Evolutionary conservation across 2,888 invertebrate genomes (phyloP).

Genomic region (Punctoribates punctum): DNA sequence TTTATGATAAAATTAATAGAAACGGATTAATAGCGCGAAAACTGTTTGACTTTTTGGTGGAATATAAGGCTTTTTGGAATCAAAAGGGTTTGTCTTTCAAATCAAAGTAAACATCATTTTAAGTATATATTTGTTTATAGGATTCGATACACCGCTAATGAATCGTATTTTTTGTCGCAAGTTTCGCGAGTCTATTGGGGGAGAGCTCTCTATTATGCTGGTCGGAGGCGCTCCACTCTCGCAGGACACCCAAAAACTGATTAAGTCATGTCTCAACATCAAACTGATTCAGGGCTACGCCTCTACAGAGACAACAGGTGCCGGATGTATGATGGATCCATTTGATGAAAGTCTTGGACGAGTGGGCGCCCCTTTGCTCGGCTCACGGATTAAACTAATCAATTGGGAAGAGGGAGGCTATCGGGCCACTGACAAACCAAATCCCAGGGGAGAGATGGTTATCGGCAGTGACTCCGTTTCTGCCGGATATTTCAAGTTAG

Average conservation of each 20-base stretch:
- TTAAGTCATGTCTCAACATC: constrained; percentile 83
- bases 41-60: constrained; percentile 88
- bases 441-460: constrained; percentile 78
- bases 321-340: constrained; percentile 60
- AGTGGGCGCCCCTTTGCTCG: constrained; percentile 46
- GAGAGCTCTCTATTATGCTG: constrained; percentile 78
- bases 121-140: neutral
- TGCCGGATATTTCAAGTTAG: constrained; percentile 81
- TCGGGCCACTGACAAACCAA: constrained; percentile 76
- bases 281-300: constrained; percentile 92
- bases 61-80: constrained; percentile 83
- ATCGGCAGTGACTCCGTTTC: constrained; percentile 87
- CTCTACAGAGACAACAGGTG: constrained; percentile 88
- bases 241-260: constrained; percentile 90
- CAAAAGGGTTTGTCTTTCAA: constrained; percentile 56
- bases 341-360: constrained; percentile 58
- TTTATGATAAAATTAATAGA: constrained; percentile 79
- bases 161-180: constrained; percentile 61
- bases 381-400: constrained; percentile 73
- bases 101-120: constrained; percentile 51
- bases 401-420: constrained; percentile 95
- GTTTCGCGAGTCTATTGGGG: constrained; percentile 75
- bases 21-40: constrained; percentile 72
- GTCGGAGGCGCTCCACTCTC: constrained; percentile 93
- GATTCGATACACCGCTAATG: constrained; percentile 41